Evolutionary conservation across 2,888 invertebrate species (phyloP).

Genomic region (Chrysolina haemoptera): DNA sequence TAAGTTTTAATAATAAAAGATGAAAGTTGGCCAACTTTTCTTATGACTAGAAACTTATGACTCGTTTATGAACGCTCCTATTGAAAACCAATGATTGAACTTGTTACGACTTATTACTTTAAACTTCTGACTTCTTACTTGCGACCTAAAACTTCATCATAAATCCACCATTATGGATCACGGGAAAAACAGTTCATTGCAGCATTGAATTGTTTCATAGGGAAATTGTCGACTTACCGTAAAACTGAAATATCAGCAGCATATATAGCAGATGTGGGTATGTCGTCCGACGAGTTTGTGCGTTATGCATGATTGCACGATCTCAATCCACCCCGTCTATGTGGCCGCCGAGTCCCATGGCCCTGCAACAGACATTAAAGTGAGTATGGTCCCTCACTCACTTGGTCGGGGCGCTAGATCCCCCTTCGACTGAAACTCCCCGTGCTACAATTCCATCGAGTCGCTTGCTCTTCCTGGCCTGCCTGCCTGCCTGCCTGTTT

Average conservation of each 20-base stretch:
- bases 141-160: no score
- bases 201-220: not conserved
- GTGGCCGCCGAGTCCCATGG: constrained; percentile 66
- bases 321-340: constrained; percentile 68
- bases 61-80: no score
- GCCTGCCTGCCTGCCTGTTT: constrained; percentile 40
- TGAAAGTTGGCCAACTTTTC: no score
- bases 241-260: constrained; percentile 62
- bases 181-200: no score
- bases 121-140: no score
- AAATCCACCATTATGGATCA: no score
- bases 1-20: no score
- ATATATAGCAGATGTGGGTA: constrained; percentile 62
- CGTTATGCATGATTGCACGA: constrained; percentile 66
- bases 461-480: constrained; percentile 33
- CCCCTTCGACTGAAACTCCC: constrained; percentile 48
- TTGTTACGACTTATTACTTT: no score
- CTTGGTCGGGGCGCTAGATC: constrained; percentile 22
- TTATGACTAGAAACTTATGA: no score
- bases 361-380: constrained; percentile 65
- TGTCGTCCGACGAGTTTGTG: constrained; percentile 59
- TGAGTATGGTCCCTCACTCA: constrained; percentile 45
- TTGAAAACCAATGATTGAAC: no score
- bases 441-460: constrained; percentile 47
- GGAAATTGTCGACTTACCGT: constrained; percentile 57